Base-by-base conservation (phyloP, 1,140 invertebrate genomes). In the Amphibalanus amphitrite region DNA sequence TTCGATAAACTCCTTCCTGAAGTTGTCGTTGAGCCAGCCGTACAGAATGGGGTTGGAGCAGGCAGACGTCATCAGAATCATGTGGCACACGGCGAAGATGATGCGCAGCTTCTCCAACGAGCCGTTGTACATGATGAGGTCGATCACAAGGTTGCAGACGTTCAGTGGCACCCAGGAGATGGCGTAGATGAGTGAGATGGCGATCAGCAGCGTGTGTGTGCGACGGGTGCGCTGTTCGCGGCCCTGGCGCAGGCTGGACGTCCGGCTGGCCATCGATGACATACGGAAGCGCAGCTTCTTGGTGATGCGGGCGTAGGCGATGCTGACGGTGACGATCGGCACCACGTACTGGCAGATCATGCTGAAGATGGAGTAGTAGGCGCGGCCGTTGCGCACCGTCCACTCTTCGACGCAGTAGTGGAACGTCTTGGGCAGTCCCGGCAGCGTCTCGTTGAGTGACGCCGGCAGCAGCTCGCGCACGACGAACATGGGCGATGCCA, bases 101-200 rank as follows among this genome's bases (percentile, higher is more conserved):
- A 89, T 83, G 29, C 84, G 80, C 81, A 85, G 82, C 0, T 78
- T 77, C 74, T 86, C 82, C 15, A 75, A 74, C 40, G 83, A 82
- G 71, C 83, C 78, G 47, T 84, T 82, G 29, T 83, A 81, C 28
- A 82, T 80, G 71, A 83, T 83, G n/a, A 89, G 84, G 78, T 94
- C 91, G 0, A 87, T 85, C 28, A 90, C 84, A 25, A 93, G 79
- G 79, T 93, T 94, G 78, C 89, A 88, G 3, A 92, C 84, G 78
- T 93, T 93, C 68, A 94, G 78, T 0, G 92, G 92, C 75, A 95
- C 78, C 92, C 92, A 95, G 74, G 90, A 91, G 25, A 92, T 84
- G 0, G 88, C 88, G 78, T 93, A 93, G 1, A 92, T 91, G 10
- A 92, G 81, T 4, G 90, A 88, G 72, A 94, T 93, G n/a, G 87